Percentiles rank a stretch among this genome's conserved stretches.
phyloP scores from a whole-genome alignment of 1,140 invertebrate species.

The Aplysia californica region DNA sequence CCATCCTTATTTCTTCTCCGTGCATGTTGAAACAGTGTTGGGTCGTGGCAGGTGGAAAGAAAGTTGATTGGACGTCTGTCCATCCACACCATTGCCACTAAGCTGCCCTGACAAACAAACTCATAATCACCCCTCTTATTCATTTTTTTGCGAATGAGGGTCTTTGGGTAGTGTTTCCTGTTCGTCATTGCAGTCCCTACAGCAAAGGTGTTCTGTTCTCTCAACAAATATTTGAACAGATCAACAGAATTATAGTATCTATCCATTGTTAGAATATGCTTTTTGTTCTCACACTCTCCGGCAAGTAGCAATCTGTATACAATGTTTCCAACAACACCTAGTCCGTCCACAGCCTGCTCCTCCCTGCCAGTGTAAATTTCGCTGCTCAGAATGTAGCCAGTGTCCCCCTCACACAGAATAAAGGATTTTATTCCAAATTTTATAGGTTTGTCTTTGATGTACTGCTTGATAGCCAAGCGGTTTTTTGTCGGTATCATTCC shows the following conservation, averaged over 20 bases:
- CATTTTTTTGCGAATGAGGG: neutral
- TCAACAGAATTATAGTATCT: constrained; percentile 66
- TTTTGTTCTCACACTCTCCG: constrained; percentile 12
- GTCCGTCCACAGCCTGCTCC: constrained; percentile 1
- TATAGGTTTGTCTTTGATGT: constrained; percentile 35
- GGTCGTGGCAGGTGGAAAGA: neutral
- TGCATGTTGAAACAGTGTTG: neutral
- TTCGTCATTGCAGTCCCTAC: constrained; percentile 27
- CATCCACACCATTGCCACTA: neutral
- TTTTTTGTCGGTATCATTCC: constrained; percentile 35
- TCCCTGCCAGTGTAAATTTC: constrained; percentile 31
- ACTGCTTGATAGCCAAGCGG: constrained; percentile 34
- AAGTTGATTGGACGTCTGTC: neutral
- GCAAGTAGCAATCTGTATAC: neutral
- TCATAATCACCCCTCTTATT: neutral
- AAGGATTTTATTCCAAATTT: constrained; percentile 42
- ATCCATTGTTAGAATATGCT: constrained; percentile 64
- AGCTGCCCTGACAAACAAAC: neutral
- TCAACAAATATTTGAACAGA: constrained; percentile 56
- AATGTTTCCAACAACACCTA: neutral
- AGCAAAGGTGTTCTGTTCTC: constrained; percentile 43
- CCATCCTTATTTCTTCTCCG: neutral
- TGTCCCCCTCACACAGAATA: constrained; percentile 19
- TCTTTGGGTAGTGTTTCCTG: constrained; percentile 25
- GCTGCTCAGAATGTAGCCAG: constrained; percentile 25